Evolutionary conservation across 2,113 vertebrate species (phyloP).

Genomic region (Mugil cephalus): DNA sequence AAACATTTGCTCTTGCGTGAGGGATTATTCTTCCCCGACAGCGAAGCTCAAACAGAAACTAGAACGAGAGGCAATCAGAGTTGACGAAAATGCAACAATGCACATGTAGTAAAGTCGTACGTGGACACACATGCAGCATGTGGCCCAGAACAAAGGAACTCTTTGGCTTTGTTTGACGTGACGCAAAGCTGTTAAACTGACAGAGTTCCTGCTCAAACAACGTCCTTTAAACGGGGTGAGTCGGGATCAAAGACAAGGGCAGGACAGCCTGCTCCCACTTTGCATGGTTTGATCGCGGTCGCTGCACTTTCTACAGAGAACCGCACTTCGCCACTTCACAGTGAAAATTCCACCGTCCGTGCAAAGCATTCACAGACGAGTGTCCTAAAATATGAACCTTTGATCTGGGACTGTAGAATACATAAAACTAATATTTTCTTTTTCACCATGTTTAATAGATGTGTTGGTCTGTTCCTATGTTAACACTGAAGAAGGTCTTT

Average conservation of each 20-base stretch:
- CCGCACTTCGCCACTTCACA: slow-evolving; percentile 9
- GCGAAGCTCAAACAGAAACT: slow-evolving; percentile 6
- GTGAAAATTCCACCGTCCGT: slow-evolving; percentile 10
- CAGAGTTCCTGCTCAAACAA: slow-evolving; percentile 67
- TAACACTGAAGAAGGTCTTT: slow-evolving; percentile 21
- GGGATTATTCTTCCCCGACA: neutral
- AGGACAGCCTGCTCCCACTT: slow-evolving; percentile 53
- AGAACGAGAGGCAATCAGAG: neutral
- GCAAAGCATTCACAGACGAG: slow-evolving; percentile 24
- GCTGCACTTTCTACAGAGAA: slow-evolving; percentile 33
- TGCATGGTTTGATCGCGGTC: slow-evolving; percentile 54
- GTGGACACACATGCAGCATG: neutral
- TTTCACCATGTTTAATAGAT: slow-evolving; percentile 1
- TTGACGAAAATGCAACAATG: slow-evolving; percentile 21
- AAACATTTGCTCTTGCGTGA: neutral
- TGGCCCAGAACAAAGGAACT: slow-evolving; percentile 53
- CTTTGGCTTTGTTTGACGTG: slow-evolving; percentile 63
- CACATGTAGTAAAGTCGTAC: slow-evolving; percentile 38
- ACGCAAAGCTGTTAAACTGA: slow-evolving; percentile 65
- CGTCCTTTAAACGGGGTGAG: slow-evolving; percentile 55
- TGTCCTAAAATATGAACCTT: neutral
- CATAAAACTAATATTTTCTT: neutral
- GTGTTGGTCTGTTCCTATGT: neutral
- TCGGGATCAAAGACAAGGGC: slow-evolving; percentile 67
- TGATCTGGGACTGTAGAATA: neutral